These are phyloP conservation scores for Aplochiton taeniatus DNA, from an alignment of 2,797 vertebrate genomes.

Conservation along the genomic window DNA sequence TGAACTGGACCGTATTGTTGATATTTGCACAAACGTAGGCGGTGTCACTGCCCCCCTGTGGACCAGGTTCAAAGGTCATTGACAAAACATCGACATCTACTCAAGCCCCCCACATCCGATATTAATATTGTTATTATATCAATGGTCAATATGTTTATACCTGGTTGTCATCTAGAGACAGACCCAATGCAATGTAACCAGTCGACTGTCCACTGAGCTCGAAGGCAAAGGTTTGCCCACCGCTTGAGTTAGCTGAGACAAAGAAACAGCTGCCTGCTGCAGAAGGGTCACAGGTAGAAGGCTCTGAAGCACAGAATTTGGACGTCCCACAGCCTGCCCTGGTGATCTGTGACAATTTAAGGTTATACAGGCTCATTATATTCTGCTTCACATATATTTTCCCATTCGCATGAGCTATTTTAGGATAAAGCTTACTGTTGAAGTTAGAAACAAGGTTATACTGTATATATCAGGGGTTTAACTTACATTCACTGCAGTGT, in stretches of 20 bases:
- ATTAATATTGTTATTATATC: too few species aligned
- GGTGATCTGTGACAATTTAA: background rate
- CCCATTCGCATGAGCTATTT: too few species aligned
- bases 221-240: background rate
- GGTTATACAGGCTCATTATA: too few species aligned
- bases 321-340: background rate
- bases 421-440: too few species aligned
- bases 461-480: too few species aligned
- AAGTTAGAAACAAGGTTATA: too few species aligned
- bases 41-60: background rate
- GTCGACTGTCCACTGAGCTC: background rate
- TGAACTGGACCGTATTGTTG: background rate
- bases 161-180: background rate
- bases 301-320: background rate
- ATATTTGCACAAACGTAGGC: slow-evolving; percentile 2
- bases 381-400: too few species aligned
- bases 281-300: background rate
- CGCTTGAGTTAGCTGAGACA: background rate
- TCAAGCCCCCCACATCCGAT: too few species aligned
- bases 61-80: too few species aligned
- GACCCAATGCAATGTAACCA: background rate
- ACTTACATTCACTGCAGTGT: too few species aligned
- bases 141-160: background rate
- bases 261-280: background rate
- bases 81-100: too few species aligned